Base-by-base conservation (phyloP, 2,113 vertebrate species). In the Takifugu bimaculatus region DNA sequence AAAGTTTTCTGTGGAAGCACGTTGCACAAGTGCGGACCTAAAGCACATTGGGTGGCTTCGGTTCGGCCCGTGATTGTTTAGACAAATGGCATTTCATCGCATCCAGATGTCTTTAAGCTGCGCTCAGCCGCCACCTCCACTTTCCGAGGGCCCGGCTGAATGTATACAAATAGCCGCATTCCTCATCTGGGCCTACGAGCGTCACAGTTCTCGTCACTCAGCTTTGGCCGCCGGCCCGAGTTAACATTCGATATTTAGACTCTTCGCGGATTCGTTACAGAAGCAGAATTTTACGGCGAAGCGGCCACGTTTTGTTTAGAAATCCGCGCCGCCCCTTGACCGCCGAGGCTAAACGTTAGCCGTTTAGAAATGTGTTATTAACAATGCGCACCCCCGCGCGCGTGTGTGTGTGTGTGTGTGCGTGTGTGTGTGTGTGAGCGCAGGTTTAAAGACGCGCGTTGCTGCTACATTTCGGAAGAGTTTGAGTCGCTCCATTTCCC, bases 71-170 rank as follows among this genome's bases (percentile, higher is more conserved):
- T 84, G 87, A 90, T 85, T 91, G 90, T 92, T 92, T 92, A 91
- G 87, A 90, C 88, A 89, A 91, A 91, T 84, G 88, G 78, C 87
- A 81, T 88, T 91, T 91, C 88, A 92, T 91, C 85, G 79, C 86
- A 89, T 90, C 90, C 90, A 92, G 91, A 91, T 91, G 90, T 92
- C 88, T 91, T 89, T 88, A 89, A 91, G 88, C 87, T 80, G 85
- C 77, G 85, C 87, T 87, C 85, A 74, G 84, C 86, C 87, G 44
- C 83, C 85, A 72, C 67, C 74, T 70, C 80, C 67, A 70, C 84
- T 84, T 77, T 85, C 82, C 82, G 80, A 89, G 79, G 84, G 81
- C 71, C 80, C 83, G 74, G 79, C 80, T 82, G 84, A 81, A 91
- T 90, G 89, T 91, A 91, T 91, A 90, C 87, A 91, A 91, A 86